Base-by-base conservation (phyloP, 2,113 vertebrate genomes). In the Ranitomeya imitator region DNA sequence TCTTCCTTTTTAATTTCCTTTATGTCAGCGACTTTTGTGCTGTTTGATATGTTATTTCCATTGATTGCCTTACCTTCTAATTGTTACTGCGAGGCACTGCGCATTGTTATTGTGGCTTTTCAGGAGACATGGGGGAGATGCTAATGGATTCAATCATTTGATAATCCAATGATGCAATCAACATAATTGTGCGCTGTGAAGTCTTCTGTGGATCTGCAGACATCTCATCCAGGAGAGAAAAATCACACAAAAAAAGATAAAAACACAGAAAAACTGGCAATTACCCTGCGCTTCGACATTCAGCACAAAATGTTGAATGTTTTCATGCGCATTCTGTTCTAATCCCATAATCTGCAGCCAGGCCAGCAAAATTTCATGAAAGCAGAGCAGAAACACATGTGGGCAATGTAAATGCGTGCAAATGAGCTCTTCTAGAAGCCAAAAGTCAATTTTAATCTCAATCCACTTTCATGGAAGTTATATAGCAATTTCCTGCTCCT, bases 41-140 rank as follows among this genome's bases (percentile, higher is more conserved):
- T 83, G 71, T 82, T 88, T 83, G 79, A 55, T 76, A 88, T 88
- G 79, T 88, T 88, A 83, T 88, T 88, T 87, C 57, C 86, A 88
- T 88, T 88, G 86, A 88, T 88, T 88, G 86, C 86, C 54, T 76
- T 88, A 88, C 86, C 86, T 88, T 76, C 63, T 88, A 88, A 88
- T 88, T 88, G 79, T 82, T 88, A 76, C 86, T 88, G 79, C 79
- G 16, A 88, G 86, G 86, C 79, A 88, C 79, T 18, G 55, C 57
- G 60, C 79, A 82, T 83, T 82, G 86, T 82, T 76, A 76, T 76
- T 21, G 23, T 60, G 65, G 51, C 14, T 81, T 51, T 54, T 14
- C 45, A 18, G 11, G 52, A 79, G 74, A 71, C 23, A 55, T 21
- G n/a, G 15, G 57, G 26, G 51, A 55, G 63, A 80, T 55, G n/a